Evolutionary conservation across 2,888 invertebrate species (phyloP).

Genomic region (Polietes domitor): DNA sequence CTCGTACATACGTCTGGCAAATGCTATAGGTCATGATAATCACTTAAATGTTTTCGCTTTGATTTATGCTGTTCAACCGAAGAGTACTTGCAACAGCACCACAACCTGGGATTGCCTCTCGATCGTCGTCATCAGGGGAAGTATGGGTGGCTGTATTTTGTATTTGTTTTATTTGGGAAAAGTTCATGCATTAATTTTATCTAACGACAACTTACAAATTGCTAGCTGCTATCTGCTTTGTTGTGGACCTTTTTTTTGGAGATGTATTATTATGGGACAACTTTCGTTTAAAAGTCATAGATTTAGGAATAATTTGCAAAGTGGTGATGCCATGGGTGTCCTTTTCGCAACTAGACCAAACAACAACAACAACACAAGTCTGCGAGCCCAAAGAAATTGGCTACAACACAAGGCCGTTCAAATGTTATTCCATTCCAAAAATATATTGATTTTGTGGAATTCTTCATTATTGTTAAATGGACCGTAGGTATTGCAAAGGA

Average conservation of each 20-base stretch:
- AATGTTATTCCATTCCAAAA: too few species aligned
- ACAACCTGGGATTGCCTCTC: too few species aligned
- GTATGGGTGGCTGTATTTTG: too few species aligned
- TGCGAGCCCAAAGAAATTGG: too few species aligned
- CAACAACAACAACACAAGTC: too few species aligned
- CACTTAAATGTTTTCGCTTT: constrained; percentile 27
- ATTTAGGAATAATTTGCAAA: background rate
- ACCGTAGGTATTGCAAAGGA: too few species aligned
- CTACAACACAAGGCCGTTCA: too few species aligned
- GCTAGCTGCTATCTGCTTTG: background rate
- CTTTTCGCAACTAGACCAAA: too few species aligned
- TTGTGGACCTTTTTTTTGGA: background rate
- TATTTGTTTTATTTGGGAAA: background rate
- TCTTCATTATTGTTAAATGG: too few species aligned
- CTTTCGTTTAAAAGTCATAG: background rate
- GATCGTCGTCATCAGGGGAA: too few species aligned
- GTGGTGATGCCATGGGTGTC: too few species aligned
- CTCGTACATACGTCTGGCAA: background rate
- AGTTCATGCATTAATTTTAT: background rate
- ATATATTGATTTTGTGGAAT: too few species aligned
- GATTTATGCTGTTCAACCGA: background rate
- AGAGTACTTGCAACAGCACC: background rate
- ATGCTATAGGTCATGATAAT: constrained; percentile 36
- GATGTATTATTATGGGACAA: background rate
- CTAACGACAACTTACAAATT: constrained; percentile 18